These are phyloP conservation scores for Lepilemur ruficaudatus DNA, from an alignment of 2,797 vertebrate genomes.

Conservation along the genomic window DNA sequence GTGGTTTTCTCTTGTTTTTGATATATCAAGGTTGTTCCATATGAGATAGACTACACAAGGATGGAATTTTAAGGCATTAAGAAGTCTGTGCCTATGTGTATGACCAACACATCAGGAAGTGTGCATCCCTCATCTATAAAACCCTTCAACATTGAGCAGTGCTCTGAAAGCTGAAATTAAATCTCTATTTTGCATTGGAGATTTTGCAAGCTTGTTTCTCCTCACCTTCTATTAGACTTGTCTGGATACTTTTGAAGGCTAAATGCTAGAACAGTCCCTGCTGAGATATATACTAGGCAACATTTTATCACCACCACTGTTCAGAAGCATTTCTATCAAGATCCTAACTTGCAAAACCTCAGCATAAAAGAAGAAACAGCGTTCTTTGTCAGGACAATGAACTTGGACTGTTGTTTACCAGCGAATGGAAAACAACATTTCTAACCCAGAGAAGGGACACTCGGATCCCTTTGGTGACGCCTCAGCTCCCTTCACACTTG, in stretches of 20 bases:
- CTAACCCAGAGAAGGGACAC: constrained; percentile 69
- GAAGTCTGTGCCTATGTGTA: background rate
- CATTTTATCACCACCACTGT: background rate
- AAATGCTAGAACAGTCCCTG: background rate
- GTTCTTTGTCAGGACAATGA: constrained; percentile 61
- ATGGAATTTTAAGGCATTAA: constrained; percentile 34
- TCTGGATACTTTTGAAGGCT: constrained; percentile 19
- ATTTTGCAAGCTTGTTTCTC: background rate
- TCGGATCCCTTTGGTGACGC: constrained; percentile 66
- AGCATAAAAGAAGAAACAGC: background rate
- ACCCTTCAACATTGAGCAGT: background rate
- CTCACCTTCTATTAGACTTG: background rate
- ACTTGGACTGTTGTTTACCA: constrained; percentile 76
- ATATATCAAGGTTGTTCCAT: background rate
- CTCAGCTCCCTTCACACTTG: constrained; percentile 53
- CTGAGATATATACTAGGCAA: background rate
- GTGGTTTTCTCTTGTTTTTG: background rate
- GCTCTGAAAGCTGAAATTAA: background rate
- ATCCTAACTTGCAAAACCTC: background rate
- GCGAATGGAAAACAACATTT: constrained; percentile 66
- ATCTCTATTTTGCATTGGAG: background rate
- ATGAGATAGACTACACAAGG: background rate
- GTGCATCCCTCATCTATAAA: background rate
- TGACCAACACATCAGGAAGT: background rate
- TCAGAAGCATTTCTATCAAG: background rate